Evolutionary conservation across 1,140 invertebrate genomes (phyloP).

Genomic region (Drosophila mayri): DNA sequence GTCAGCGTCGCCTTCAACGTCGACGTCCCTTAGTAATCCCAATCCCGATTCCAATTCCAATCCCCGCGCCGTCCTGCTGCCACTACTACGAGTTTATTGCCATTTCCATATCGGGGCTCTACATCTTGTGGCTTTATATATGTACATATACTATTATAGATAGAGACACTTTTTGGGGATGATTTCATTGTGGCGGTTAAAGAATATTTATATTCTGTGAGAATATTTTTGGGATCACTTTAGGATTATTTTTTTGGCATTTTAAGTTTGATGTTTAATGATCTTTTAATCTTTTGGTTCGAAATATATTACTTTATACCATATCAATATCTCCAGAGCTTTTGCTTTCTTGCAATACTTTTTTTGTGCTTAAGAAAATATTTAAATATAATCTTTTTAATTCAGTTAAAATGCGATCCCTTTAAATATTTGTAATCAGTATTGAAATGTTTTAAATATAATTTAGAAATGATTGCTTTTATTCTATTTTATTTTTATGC

Average conservation of each 20-base stretch:
- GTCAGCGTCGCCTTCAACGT: constrained; percentile 10
- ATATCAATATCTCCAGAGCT: too few relatives aligned
- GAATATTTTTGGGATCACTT: background rate
- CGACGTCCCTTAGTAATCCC: constrained; percentile 64
- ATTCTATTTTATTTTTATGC: too few relatives aligned
- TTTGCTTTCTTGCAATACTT: too few relatives aligned
- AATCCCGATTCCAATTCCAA: constrained; percentile 40
- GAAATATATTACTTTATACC: too few relatives aligned
- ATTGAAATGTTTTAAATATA: background rate
- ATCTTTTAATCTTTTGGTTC: background rate
- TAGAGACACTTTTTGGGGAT: constrained; percentile 15
- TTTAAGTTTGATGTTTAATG: background rate
- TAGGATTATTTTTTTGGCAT: background rate
- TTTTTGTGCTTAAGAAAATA: too few relatives aligned
- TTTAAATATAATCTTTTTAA: too few relatives aligned
- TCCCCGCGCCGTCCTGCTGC: constrained; percentile 52
- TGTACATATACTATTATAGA: constrained; percentile 11
- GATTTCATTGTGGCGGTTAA: constrained; percentile 7
- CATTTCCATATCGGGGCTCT: constrained; percentile 79
- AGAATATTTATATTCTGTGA: background rate
- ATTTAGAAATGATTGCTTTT: background rate
- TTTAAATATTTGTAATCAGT: background rate
- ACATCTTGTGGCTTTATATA: constrained; percentile 56
- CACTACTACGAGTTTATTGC: constrained; percentile 74
- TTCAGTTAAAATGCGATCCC: background rate